A percentile compares a stretch with the other conserved stretches of the same genome.
Conservation (phyloP, 1,140 invertebrate species). For the Trachymyrmex septentrionalis region DNA sequence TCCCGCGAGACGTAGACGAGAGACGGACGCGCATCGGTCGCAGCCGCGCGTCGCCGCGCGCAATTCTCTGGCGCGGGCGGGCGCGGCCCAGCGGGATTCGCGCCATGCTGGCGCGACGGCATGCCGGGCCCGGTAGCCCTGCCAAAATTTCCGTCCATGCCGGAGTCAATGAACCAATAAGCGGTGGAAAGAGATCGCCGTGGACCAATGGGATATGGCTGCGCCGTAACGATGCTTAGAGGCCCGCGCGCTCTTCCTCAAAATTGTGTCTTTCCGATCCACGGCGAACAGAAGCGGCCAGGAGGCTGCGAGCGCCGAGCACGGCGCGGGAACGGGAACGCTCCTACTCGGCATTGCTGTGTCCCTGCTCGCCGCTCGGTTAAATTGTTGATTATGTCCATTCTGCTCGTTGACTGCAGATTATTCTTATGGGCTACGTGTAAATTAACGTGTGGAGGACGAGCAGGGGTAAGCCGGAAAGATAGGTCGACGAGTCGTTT, state of each 20-base stretch:
- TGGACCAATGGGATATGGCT: conserved; percentile 83
- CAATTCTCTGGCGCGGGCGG: background rate
- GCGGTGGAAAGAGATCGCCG: conserved; percentile 82
- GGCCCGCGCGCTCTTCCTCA: conserved; percentile 86
- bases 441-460: conserved; percentile 70
- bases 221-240: conserved; percentile 83
- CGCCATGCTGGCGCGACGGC: background rate
- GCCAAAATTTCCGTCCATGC: conserved; percentile 79
- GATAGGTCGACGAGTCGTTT: background rate
- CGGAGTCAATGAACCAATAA: conserved; percentile 79
- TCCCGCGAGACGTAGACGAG: background rate
- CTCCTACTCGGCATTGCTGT: conserved; percentile 66
- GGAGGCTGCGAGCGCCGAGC: conserved; percentile 43
- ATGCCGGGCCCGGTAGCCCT: conserved; percentile 63
- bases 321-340: too few species aligned
- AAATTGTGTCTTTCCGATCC: conserved; percentile 87
- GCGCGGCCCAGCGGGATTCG: background rate
- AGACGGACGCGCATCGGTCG: background rate
- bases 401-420: conserved; percentile 82
- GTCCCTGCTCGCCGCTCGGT: conserved; percentile 80
- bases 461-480: background rate
- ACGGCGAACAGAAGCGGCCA: conserved; percentile 79
- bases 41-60: background rate
- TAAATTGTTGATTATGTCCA: conserved; percentile 87
- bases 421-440: conserved; percentile 63